Evolutionary conservation across 2,888 invertebrate genomes (phyloP), one percentile per base, ranked within the genome.

Genomic region (Meandrusa payeni): DNA sequence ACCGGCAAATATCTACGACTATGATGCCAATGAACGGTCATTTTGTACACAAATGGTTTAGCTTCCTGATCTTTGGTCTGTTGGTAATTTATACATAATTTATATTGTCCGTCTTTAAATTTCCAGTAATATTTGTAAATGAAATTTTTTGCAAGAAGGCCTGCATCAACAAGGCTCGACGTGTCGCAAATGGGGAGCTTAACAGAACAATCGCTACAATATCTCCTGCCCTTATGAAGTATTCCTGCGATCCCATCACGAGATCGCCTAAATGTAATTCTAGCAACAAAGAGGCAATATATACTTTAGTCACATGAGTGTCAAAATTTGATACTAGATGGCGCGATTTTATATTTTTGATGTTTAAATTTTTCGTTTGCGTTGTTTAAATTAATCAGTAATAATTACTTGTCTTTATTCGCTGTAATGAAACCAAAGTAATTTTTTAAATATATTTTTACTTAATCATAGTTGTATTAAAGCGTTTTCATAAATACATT

Each of bases 401-500:
- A n/a, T n/a, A n/a, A n/a, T n/a, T n/a, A n/a, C n/a, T n/a, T n/a
- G n/a, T n/a, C n/a, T n/a, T n/a, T n/a, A n/a, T n/a, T n/a, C n/a
- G n/a, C n/a, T n/a, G n/a, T n/a, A n/a, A n/a, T n/a, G n/a, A n/a
- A n/a, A n/a, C n/a, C n/a, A n/a, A n/a, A n/a, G n/a, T n/a, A n/a
- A n/a, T n/a, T n/a, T n/a, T n/a, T n/a, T n/a, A n/a, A n/a, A n/a
- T n/a, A n/a, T 51, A 46, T 51, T 42, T 52, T 59, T 58, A 54
- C 51, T 50, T 60, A 50, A 24, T 39, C 23, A 42, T 33, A 10
- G 19, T 44, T 73, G n/a, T 75, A 69, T 80, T 81, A 81, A 81
- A 82, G 78, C 78, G 67, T 61, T 70, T 69, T 52, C 69, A 78
- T 78, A 78, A 78, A 79, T 81, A 79, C 59, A 50, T n/a, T n/a